These are phyloP conservation scores for Lumbricus terrestris DNA, from an alignment of 2,888 invertebrate species.

Conservation along the genomic window DNA sequence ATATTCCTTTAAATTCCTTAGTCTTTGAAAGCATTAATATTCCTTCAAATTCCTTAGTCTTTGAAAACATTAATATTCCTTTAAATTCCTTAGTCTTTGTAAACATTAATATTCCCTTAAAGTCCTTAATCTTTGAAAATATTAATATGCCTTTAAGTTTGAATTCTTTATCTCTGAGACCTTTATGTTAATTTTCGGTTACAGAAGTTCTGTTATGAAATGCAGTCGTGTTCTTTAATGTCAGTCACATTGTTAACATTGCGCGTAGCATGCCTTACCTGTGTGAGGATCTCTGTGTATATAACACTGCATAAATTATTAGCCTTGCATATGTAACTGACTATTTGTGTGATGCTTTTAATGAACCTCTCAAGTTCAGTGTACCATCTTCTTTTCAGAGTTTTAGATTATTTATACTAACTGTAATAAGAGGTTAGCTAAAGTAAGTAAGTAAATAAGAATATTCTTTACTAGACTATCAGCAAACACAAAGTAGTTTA, in stretches of 20 bases:
- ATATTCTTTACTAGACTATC: too few relatives aligned
- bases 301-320: too few relatives aligned
- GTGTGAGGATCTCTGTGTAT: too few relatives aligned
- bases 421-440: background rate
- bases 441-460: too few relatives aligned
- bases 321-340: background rate
- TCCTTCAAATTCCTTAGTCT: background rate
- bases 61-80: background rate
- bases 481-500: too few relatives aligned
- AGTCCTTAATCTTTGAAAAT: too few relatives aligned
- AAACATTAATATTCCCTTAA: too few relatives aligned
- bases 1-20: too few relatives aligned
- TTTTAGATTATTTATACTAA: background rate
- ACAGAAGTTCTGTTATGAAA: background rate
- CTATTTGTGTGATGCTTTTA: background rate
- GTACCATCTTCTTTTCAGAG: background rate
- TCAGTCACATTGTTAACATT: background rate
- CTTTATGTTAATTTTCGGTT: background rate
- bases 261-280: background rate
- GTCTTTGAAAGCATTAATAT: background rate
- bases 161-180: background rate
- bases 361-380: background rate
- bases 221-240: background rate
- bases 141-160: too few relatives aligned
- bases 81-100: too few relatives aligned